Evolutionary conservation across 2,888 invertebrate species (phyloP).

Genomic region (Catocala sponsa): DNA sequence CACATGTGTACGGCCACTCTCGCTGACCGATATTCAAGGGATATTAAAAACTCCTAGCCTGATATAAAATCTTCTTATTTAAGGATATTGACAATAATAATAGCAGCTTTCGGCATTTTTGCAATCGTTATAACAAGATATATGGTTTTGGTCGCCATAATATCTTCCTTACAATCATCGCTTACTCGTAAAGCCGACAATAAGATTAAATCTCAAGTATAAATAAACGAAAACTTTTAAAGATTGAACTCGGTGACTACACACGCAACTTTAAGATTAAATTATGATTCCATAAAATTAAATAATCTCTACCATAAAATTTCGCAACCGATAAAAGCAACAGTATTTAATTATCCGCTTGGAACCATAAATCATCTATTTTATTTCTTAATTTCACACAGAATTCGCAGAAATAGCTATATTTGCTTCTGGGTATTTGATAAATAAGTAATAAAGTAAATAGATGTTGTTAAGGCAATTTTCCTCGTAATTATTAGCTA

Average conservation of each 20-base stretch:
- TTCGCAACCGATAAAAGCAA: slow-evolving; percentile 7
- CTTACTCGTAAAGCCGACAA: not conserved
- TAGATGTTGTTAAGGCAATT: too few species aligned
- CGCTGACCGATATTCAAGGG: too few species aligned
- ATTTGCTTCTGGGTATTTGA: not conserved
- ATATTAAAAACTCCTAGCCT: too few species aligned
- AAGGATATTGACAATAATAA: not conserved
- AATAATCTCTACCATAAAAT: slow-evolving; percentile 9
- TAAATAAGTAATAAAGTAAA: too few species aligned
- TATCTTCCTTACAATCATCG: too few species aligned
- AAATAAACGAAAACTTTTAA: not conserved
- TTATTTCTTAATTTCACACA: slow-evolving; percentile 27
- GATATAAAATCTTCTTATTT: too few species aligned
- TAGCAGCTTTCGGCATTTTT: too few species aligned
- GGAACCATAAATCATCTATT: slow-evolving; percentile 29
- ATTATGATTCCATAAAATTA: slow-evolving; percentile 13
- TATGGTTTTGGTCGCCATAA: not conserved
- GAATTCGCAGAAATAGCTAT: not conserved
- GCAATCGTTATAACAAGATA: not conserved
- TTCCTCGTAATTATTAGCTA: too few species aligned
- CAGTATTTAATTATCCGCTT: slow-evolving; percentile 1
- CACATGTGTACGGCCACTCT: too few species aligned
- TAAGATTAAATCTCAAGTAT: slow-evolving; percentile 9
- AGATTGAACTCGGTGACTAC: not conserved
- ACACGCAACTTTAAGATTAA: slow-evolving; percentile 3